A percentile compares a stretch with the other conserved stretches of the same genome.
These are phyloP conservation scores for Neofelis nebulosa DNA, from an alignment of 2,113 vertebrate genomes.

Conservation along the genomic window DNA sequence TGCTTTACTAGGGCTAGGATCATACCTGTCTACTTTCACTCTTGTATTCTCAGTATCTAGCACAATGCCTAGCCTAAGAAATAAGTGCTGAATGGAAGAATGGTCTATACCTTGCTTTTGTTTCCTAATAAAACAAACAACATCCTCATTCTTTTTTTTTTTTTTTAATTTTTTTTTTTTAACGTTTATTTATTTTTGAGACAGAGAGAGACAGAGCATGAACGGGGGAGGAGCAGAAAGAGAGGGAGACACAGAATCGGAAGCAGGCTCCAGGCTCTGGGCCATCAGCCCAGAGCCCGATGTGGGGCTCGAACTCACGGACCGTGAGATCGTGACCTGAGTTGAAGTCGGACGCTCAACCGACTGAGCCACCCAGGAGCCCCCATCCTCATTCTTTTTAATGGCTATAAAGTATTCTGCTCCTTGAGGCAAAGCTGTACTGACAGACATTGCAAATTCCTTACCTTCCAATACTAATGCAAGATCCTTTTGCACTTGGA, in stretches of 20 bases:
- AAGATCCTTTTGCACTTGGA: not conserved
- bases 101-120: not conserved
- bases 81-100: not conserved
- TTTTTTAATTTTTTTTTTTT: not conserved
- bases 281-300: too few relatives aligned
- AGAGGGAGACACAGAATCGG: too few relatives aligned
- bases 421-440: not conserved
- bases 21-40: not conserved
- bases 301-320: too few relatives aligned
- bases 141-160: not conserved
- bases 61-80: not conserved
- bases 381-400: not conserved
- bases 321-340: too few relatives aligned
- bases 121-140: not conserved
- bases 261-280: too few relatives aligned
- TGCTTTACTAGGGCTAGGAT: not conserved
- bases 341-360: too few relatives aligned
- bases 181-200: too few relatives aligned
- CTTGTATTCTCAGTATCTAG: not conserved
- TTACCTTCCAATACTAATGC: not conserved
- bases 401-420: not conserved
- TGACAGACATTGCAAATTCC: not conserved
- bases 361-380: too few relatives aligned
- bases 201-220: too few relatives aligned
- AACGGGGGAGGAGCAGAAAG: too few relatives aligned